Base-by-base conservation (phyloP, 2,113 vertebrate species). In the Channa argus region DNA sequence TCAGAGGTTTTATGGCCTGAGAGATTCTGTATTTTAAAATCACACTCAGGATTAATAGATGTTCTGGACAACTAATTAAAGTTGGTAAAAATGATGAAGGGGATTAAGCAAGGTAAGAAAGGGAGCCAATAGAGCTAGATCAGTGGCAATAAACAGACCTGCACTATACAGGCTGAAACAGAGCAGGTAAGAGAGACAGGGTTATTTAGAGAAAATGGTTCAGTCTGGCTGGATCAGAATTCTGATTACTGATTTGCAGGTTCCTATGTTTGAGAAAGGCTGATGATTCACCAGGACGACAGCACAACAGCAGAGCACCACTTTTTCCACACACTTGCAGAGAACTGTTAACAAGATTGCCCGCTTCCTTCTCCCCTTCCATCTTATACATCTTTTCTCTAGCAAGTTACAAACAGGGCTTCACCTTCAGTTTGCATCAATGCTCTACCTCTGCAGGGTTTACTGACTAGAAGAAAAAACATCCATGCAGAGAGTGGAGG, bases 31-130 rank as follows among this genome's bases (percentile, higher is more conserved):
- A 72, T 71, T 86, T 88, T 78, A 82, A 24, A 82, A 88, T 77
- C 79, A 49, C 44, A 63, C 44, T 53, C 45, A 34, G 82, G 72
- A 89, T 92, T 91, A 90, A 85, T 72, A 59, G 60, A 82, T 88
- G 61, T 66, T 68, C 41, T 74, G 74, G 86, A 85, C 73, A 80
- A 77, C 80, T 83, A 87, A 92, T 91, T 90, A 86, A 87, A 91
- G 85, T 59, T 83, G 71, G 38, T 83, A 58, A 80, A 82, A 77
- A 87, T 82, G 64, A 86, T 78, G 79, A 87, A 71, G 65, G 71
- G 81, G 83, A 84, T 89, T 86, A 75, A 47, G 44, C 2, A 5
- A 84, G 64, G 71, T 77, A 70, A 71, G 74, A 86, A 80, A 83
- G 71, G 53, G 60, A 75, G 76, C 78, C 49, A 64, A 83, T 86